Base-by-base conservation (phyloP, 2,888 invertebrate genomes). In the Synergus japonicus region DNA sequence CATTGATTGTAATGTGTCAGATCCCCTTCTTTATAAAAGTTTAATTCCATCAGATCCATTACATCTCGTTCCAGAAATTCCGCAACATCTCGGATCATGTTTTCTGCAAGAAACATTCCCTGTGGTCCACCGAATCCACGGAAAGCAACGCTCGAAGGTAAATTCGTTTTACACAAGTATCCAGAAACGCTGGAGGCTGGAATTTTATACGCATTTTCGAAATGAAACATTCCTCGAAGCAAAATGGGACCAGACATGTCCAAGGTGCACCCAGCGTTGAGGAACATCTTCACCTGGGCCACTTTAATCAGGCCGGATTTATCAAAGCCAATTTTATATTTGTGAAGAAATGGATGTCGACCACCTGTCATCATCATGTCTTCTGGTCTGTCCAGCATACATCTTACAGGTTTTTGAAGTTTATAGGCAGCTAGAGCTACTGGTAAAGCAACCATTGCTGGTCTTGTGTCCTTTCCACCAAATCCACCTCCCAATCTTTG, bases 401-500 rank as follows among this genome's bases (percentile, higher is more conserved):
- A 95, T 46, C 97, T 94, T 0, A 98, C 95, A 0, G 98, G 97
- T 83, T 94, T 94, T 66, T 95, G 94, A 2, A 96, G 92, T 88
- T 96, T 96, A 82, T 9, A 78, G 8, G 98, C 97, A 10, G 98
- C 97, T 3, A 98, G 91, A 0, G 96, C 96, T 12, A 95, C 95
- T 0, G 97, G 96, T 18, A 97, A 90, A 0, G 96, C 95, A 2
- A 96, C 90, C 7, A 95, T 88, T 81, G 94, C 93, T 7, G 95
- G 94, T 79, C 96, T 94, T 0, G 96, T 95, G 91, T 98, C 98
- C 92, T 98, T 98, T 1, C 98, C 98, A 29, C 98, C 98, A 91
- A 98, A 98, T 22, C 97, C 98, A 29, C 98, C 98, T 0, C 98
- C 98, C 89, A 98, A 93, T 77, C 98, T 94, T 90, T 97, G 97